Conservation (phyloP, 1,140 invertebrate genomes). For the Cardiocondyla obscurior region DNA sequence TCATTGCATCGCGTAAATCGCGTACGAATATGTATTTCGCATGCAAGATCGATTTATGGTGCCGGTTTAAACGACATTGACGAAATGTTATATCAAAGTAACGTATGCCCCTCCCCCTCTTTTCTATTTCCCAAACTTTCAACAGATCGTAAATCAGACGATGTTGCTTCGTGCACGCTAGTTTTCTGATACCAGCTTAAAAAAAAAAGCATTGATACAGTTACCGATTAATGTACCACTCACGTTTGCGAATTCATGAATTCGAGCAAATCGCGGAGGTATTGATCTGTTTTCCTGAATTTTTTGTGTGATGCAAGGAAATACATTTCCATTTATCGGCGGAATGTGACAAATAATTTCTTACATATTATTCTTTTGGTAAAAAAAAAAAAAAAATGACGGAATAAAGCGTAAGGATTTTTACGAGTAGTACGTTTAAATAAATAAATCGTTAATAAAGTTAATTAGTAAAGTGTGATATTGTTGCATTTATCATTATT, state of each 20-base stretch:
- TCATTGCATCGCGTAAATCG: neutral
- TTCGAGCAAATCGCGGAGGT: conserved; percentile 1
- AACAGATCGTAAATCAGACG: conserved; percentile 37
- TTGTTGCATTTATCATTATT: neutral
- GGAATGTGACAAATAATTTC: neutral
- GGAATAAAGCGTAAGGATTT: neutral
- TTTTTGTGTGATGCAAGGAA: conserved; percentile 7
- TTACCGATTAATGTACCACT: conserved; percentile 41
- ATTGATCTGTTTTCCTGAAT: conserved; percentile 48
- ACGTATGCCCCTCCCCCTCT: neutral
- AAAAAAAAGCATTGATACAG: conserved; percentile 3
- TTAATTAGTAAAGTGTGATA: no score
- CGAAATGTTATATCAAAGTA: conserved; percentile 38
- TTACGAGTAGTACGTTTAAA: neutral
- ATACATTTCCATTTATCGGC: neutral
- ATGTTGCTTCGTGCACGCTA: neutral
- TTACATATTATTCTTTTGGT: no score
- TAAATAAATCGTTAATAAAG: neutral
- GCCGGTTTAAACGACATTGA: conserved; percentile 3
- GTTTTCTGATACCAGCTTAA: neutral
- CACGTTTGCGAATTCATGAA: conserved; percentile 27
- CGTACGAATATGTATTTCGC: neutral
- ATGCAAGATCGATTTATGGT: conserved; percentile 30
- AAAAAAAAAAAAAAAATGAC: no score
- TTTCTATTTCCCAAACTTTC: neutral